Base-by-base conservation (phyloP, 2,888 invertebrate genomes). In the Muscina levida region DNA sequence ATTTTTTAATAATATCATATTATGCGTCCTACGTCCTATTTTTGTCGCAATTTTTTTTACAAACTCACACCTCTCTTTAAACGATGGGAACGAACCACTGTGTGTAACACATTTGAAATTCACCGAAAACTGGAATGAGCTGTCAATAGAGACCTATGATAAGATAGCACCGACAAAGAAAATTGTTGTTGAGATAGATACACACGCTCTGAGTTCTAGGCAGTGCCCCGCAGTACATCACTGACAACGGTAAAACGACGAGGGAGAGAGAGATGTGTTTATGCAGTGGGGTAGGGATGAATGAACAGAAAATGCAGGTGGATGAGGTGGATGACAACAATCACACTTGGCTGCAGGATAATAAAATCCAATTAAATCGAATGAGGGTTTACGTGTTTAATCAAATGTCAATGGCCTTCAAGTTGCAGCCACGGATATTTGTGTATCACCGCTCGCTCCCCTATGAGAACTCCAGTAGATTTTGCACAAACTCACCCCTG, bases 341-440 rank as follows among this genome's bases (percentile, higher is more conserved):
- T 39, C n/a, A n/a, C n/a, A n/a, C n/a, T n/a, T n/a, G 11, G 19
- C 19, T 19, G 22, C 19, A 11, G 42, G 22, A 42, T 11, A 51
- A 19, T 42, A 62, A 62, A 59, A 39, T 39, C 57, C 19, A 62
- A 10, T 17, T 13, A 57, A 62, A 62, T 62, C 39, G 19, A 59
- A 62, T 42, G 62, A 39, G 42, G 13, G 6, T 53, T 24, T 24
- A 22, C 24, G 24, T 22, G 24, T 13, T 57, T 22, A 62, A 11
- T 37, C 59, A 59, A 2, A 48, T 17, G 37, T 10, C 19, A 15
- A 59, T 22, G 42, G 39, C 19, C 42, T 62, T 62, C 37, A 15
- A n/a, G n/a, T n/a, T n/a, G n/a, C n/a, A n/a, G n/a, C n/a, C n/a
- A n/a, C n/a, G n/a, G n/a, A n/a, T n/a, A n/a, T n/a, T n/a, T n/a